Conservation (phyloP, 2,888 invertebrate genomes). For the Pegoplata infirma region DNA sequence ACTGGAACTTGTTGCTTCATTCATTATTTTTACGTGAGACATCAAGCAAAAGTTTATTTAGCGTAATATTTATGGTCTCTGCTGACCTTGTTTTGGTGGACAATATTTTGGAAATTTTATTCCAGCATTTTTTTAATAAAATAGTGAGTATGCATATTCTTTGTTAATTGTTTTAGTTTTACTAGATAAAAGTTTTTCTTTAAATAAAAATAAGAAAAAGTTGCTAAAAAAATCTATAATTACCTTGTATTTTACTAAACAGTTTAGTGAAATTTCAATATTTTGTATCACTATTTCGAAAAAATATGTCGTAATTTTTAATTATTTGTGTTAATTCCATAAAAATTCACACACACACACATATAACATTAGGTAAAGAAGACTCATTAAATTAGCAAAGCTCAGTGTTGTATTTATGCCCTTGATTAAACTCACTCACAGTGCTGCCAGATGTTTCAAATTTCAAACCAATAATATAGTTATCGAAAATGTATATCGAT, state of each 20-base stretch:
- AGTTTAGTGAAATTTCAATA: conserved; percentile 13
- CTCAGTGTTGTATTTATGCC: conserved; percentile 40
- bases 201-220: conserved; percentile 9
- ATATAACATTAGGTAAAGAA: no score
- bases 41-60: conserved; percentile 25
- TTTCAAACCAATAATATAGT: no score
- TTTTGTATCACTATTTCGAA: conserved; percentile 25
- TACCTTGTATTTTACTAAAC: conserved; percentile 2
- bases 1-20: conserved; percentile 56
- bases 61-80: conserved; percentile 10
- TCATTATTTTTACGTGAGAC: conserved; percentile 32
- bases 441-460: conserved; percentile 14
- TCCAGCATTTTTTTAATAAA: background rate
- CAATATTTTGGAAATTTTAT: conserved; percentile 16
- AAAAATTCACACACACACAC: conserved; percentile 3
- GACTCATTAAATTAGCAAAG: conserved; percentile 6
- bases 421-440: conserved; percentile 15
- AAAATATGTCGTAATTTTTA: conserved; percentile 17
- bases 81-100: background rate
- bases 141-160: conserved; percentile 27
- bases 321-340: conserved; percentile 25
- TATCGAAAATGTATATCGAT: no score
- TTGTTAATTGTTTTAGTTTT: conserved; percentile 2
- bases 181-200: background rate
- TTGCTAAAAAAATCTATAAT: conserved; percentile 7